phyloP scores from a whole-genome alignment of 2,113 vertebrate species.

The Nymphicus hollandicus region DNA sequence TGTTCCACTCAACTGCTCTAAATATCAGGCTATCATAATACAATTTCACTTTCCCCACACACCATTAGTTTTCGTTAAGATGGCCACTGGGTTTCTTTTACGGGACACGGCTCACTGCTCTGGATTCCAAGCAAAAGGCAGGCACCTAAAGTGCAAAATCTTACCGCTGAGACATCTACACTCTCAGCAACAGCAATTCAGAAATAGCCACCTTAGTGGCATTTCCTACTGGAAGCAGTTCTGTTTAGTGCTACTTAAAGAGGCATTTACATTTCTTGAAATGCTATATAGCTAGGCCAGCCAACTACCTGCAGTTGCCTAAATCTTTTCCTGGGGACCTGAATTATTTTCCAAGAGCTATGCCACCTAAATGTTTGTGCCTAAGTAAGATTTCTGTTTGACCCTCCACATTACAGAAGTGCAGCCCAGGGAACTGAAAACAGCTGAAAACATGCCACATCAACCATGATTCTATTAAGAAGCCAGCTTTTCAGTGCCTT shows the following conservation, averaged over 20 bases:
- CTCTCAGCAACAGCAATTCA: neutral
- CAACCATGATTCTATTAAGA: neutral
- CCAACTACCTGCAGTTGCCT: neutral
- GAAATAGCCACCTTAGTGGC: neutral
- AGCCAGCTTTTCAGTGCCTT: neutral
- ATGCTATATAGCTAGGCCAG: neutral
- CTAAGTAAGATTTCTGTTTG: neutral
- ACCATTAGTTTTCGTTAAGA: neutral
- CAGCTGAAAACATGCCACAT: fast-evolving
- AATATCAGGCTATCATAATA: neutral
- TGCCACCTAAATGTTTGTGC: neutral
- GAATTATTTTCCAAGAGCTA: neutral
- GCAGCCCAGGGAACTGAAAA: neutral
- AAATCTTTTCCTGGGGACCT: neutral
- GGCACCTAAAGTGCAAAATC: neutral
- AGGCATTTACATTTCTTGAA: neutral
- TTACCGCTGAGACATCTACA: neutral
- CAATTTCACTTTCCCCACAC: neutral
- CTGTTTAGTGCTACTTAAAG: neutral
- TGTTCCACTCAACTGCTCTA: neutral
- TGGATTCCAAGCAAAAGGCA: neutral
- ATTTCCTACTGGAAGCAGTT: neutral
- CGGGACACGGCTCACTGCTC: neutral
- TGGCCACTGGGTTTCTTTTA: neutral
- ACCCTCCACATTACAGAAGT: neutral